phyloP scores from a whole-genome alignment of 2,888 invertebrate genomes.

The Apoderus coryli region DNA sequence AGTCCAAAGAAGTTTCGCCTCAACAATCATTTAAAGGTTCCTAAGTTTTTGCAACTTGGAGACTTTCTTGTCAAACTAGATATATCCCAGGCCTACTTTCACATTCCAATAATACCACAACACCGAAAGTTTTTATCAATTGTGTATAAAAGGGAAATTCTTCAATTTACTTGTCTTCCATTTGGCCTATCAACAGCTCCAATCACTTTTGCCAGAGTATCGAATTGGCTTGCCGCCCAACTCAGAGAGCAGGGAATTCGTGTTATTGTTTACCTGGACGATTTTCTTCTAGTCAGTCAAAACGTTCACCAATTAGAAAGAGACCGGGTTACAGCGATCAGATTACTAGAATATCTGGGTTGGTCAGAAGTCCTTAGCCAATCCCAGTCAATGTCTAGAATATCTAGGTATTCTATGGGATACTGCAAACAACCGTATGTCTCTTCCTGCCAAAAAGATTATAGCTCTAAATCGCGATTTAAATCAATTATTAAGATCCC shows the following conservation, averaged over 20 bases:
- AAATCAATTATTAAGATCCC: background rate
- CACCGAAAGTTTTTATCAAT: slow-evolving; percentile 13
- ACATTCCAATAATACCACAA: slow-evolving; percentile 12
- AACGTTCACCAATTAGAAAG: slow-evolving; percentile 1
- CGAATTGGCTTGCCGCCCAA: slow-evolving; percentile 13
- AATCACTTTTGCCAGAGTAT: slow-evolving; percentile 10
- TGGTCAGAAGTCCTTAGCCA: slow-evolving; percentile 10
- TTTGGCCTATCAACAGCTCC: slow-evolving; percentile 15
- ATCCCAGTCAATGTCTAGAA: background rate
- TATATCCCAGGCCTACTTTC: slow-evolving; percentile 12
- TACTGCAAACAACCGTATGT: too few species aligned
- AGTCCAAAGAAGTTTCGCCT: slow-evolving; percentile 12
- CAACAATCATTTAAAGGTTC: slow-evolving; percentile 11
- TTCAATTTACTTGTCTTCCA: slow-evolving; percentile 15
- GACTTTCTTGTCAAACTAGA: slow-evolving; percentile 12
- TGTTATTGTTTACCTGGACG: slow-evolving; percentile 15
- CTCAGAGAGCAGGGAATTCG: slow-evolving; percentile 11
- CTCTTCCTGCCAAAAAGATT: slow-evolving; percentile 9
- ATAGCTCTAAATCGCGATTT: slow-evolving; percentile 7
- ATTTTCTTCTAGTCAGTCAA: slow-evolving; percentile 14
- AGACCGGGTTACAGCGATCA: slow-evolving; percentile 5
- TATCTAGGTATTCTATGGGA: slow-evolving; percentile 11
- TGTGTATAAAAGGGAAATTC: slow-evolving; percentile 10
- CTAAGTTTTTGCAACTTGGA: slow-evolving; percentile 9
- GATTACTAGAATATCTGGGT: slow-evolving; percentile 11